Conservation (phyloP, 2,888 invertebrate species). For the Orchesella flavescens region DNA sequence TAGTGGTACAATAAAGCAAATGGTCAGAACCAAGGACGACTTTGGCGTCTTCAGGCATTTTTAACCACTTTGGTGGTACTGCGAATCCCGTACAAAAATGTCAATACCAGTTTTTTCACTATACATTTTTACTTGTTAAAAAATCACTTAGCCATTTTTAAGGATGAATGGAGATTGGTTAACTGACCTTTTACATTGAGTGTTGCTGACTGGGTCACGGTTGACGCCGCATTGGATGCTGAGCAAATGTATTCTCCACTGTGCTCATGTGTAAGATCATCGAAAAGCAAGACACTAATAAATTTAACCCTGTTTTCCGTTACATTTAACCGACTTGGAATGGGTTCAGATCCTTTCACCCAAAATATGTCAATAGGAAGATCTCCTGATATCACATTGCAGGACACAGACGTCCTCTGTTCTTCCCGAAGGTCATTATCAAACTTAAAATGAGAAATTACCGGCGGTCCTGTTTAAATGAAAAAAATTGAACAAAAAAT, state of each 20-base stretch:
- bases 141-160: too few species aligned
- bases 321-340: constrained; percentile 64
- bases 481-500: too few species aligned
- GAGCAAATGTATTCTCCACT: constrained; percentile 75
- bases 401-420: constrained; percentile 70
- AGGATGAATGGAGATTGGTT: too few species aligned
- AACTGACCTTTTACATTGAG: constrained; percentile 75
- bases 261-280: constrained; percentile 72
- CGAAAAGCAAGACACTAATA: constrained; percentile 69
- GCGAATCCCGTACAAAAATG: constrained; percentile 4
- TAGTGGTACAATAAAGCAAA: constrained; percentile 73
- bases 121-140: too few species aligned
- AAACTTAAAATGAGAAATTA: constrained; percentile 71
- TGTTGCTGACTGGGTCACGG: constrained; percentile 72
- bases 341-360: constrained; percentile 65
- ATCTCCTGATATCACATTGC: constrained; percentile 71
- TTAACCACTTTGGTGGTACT: constrained; percentile 75
- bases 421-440: constrained; percentile 71
- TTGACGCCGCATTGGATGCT: constrained; percentile 73
- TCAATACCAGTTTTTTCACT: too few species aligned
- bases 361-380: constrained; percentile 70
- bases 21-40: constrained; percentile 73
- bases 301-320: constrained; percentile 68
- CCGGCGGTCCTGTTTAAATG: constrained; percentile 72
- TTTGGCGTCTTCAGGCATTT: constrained; percentile 73